These are phyloP conservation scores for Agapostemon virescens DNA, from an alignment of 2,888 invertebrate species.

Conservation along the genomic window DNA sequence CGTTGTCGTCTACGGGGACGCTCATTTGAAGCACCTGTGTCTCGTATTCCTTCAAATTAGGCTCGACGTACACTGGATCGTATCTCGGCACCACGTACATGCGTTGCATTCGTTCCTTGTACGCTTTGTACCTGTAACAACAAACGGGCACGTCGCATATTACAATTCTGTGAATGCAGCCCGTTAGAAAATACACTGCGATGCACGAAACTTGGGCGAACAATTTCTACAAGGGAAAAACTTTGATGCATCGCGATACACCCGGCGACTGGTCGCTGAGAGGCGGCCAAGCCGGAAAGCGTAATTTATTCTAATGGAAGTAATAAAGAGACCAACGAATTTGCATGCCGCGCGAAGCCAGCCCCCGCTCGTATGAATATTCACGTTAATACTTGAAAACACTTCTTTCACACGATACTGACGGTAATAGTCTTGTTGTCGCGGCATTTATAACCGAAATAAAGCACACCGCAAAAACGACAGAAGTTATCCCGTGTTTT, in stretches of 20 bases:
- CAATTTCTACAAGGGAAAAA: not conserved
- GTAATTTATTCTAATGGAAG: slow-evolving; percentile 68
- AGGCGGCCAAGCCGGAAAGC: slow-evolving; percentile 60
- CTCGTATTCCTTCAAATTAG: slow-evolving; percentile 95
- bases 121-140: slow-evolving; percentile 90
- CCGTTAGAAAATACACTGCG: too few species aligned
- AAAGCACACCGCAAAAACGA: not conserved
- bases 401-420: slow-evolving; percentile 47
- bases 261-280: slow-evolving; percentile 17
- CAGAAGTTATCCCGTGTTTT: not conserved
- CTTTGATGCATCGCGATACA: slow-evolving; percentile 6
- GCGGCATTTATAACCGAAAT: not conserved
- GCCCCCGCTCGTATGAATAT: slow-evolving; percentile 50
- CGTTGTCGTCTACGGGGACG: slow-evolving; percentile 91
- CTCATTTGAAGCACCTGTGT: slow-evolving; percentile 97
- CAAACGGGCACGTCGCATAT: not conserved
- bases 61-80: slow-evolving; percentile 86
- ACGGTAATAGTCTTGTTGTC: slow-evolving; percentile 19
- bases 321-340: slow-evolving; percentile 64
- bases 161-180: not conserved
- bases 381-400: slow-evolving; percentile 44
- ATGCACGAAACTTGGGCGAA: slow-evolving; percentile 5
- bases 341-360: slow-evolving; percentile 40
- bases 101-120: slow-evolving; percentile 90
- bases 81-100: slow-evolving; percentile 88